phyloP scores from a whole-genome alignment of 30 jellyfish, hydroid and myxozoan species.

The Euphysa ruthae region DNA sequence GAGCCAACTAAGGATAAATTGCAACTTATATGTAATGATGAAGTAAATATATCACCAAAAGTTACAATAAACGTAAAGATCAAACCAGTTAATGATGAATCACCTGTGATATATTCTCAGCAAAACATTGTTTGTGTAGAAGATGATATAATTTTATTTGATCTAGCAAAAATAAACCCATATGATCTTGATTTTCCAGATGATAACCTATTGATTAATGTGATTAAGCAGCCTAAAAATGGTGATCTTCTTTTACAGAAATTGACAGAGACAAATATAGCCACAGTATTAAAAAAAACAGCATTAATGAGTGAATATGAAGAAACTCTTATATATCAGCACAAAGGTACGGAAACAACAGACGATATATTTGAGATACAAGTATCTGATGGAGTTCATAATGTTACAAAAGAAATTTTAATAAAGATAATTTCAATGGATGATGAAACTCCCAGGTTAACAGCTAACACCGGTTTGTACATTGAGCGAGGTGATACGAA shows the following conservation, averaged over 20 bases:
- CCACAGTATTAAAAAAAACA: slow-evolving; percentile 34
- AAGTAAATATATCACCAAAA: slow-evolving; percentile 53
- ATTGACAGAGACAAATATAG: slow-evolving; percentile 36
- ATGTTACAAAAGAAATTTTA: slow-evolving; percentile 41
- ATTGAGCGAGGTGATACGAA: slow-evolving; percentile 82
- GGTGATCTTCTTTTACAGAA: slow-evolving; percentile 77
- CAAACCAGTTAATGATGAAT: slow-evolving; percentile 84
- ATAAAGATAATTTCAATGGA: slow-evolving; percentile 75
- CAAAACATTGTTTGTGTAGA: slow-evolving; percentile 79
- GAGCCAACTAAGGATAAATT: slow-evolving; percentile 78
- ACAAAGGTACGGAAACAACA: slow-evolving; percentile 84
- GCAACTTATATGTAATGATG: slow-evolving; percentile 61
- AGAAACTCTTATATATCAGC: slow-evolving; percentile 73
- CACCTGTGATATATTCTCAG: slow-evolving; percentile 61
- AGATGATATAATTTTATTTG: slow-evolving; percentile 72
- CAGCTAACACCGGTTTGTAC: slow-evolving; percentile 61
- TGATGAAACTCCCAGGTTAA: slow-evolving; percentile 88
- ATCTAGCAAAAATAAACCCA: slow-evolving; percentile 71
- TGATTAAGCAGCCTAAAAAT: slow-evolving; percentile 60
- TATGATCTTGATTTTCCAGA: slow-evolving; percentile 74
- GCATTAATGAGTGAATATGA: slow-evolving; percentile 43
- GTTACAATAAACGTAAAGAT: slow-evolving; percentile 52
- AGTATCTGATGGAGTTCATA: slow-evolving; percentile 87
- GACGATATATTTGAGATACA: slow-evolving; percentile 50
- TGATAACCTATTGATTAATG: slow-evolving; percentile 46